A percentile compares a stretch with the other conserved stretches of the same genome.
phyloP scores from a whole-genome alignment of 2,113 vertebrate species.

The Carettochelys insculpta region DNA sequence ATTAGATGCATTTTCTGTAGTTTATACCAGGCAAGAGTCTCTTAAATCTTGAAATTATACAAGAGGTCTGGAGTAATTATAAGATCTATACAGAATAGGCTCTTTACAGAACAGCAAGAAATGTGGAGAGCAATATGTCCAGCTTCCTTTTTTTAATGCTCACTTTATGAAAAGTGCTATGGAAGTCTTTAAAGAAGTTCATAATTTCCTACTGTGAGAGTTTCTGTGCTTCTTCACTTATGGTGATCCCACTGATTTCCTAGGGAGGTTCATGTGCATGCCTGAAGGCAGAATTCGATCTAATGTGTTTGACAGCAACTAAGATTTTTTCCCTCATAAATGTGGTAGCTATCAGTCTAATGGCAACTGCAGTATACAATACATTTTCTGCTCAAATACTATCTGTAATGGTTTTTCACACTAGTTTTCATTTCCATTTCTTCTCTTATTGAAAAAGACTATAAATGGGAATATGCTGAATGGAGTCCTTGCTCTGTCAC shows the following conservation, averaged over 20 bases:
- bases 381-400: background rate
- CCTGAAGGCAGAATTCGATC: background rate
- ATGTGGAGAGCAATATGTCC: conserved; percentile 37
- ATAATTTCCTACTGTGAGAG: conserved; percentile 53
- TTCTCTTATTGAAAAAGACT: conserved; percentile 70
- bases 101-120: conserved; percentile 38
- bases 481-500: conserved; percentile 85
- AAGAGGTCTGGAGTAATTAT: conserved; percentile 41
- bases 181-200: conserved; percentile 41
- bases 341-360: background rate
- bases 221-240: conserved; percentile 27
- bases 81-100: conserved; percentile 26
- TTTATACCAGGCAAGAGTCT: conserved; percentile 34
- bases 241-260: conserved; percentile 51
- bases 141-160: conserved; percentile 59
- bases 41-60: conserved; percentile 44
- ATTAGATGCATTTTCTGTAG: conserved; percentile 22
- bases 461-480: conserved; percentile 79
- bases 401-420: background rate
- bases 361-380: background rate
- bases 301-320: background rate
- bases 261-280: background rate
- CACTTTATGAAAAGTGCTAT: conserved; percentile 49
- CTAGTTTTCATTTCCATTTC: conserved; percentile 10
- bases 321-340: background rate